Percentiles rank a stretch among this genome's conserved stretches.
phyloP scores from a whole-genome alignment of 2,797 vertebrate genomes.

The Morus bassanus region DNA sequence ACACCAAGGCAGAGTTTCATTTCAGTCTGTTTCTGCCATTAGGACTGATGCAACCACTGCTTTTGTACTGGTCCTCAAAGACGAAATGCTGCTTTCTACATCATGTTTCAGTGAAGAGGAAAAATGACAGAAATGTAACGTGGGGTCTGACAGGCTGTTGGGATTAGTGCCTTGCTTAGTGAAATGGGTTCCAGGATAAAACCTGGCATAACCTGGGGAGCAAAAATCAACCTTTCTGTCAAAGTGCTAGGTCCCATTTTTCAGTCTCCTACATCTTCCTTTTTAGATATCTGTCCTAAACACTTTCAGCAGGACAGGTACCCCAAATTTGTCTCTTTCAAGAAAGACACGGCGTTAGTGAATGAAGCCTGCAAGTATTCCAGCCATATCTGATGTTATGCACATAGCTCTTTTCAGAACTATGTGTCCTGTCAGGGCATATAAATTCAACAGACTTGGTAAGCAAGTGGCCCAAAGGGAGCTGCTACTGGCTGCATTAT shows the following conservation, averaged over 20 bases:
- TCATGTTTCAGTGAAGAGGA: not conserved
- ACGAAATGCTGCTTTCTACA: not conserved
- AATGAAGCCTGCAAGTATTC: slow-evolving; percentile 1
- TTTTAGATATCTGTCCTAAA: not conserved
- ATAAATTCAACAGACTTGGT: slow-evolving; percentile 57
- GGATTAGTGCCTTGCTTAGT: not conserved
- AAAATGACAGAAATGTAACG: not conserved
- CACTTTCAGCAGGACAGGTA: not conserved
- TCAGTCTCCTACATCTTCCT: not conserved
- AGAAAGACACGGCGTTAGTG: not conserved
- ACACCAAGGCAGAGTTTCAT: not conserved
- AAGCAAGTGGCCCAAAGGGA: slow-evolving; percentile 54
- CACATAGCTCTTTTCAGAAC: slow-evolving; percentile 28
- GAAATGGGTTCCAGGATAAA: not conserved
- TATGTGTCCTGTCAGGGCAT: slow-evolving; percentile 21
- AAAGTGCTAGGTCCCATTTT: not conserved
- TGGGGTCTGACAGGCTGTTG: not conserved
- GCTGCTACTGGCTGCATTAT: not conserved
- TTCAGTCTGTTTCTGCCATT: not conserved
- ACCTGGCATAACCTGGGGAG: not conserved
- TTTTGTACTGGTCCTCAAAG: not conserved
- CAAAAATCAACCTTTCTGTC: not conserved
- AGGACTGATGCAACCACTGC: not conserved
- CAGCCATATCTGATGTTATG: slow-evolving; percentile 37
- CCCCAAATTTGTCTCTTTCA: not conserved